A percentile compares a stretch with the other conserved stretches of the same genome.
Conservation (phyloP, 2,113 vertebrate genomes). For the Brachionichthys hirsutus region DNA sequence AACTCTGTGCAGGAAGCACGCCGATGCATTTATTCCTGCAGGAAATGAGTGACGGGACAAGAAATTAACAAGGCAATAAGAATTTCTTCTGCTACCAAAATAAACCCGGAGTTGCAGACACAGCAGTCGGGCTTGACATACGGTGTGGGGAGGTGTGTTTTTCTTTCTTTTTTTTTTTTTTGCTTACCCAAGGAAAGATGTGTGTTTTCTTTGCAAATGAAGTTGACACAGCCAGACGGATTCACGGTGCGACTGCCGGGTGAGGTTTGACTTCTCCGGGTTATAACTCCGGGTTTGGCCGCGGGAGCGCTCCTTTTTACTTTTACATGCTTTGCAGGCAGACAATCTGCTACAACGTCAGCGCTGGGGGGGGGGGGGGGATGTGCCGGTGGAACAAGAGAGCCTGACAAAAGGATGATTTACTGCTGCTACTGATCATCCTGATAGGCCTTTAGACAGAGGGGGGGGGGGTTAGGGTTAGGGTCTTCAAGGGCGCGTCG, state of each 20-base stretch:
- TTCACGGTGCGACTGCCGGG: slow-evolving; percentile 40
- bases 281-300: slow-evolving; percentile 23
- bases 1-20: slow-evolving; percentile 13
- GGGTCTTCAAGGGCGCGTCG: not conserved
- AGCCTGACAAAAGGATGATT: slow-evolving; percentile 32
- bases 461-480: no score
- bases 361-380: no score
- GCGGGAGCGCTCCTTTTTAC: slow-evolving; percentile 12
- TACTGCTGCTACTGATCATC: slow-evolving; percentile 19
- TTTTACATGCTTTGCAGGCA: slow-evolving; percentile 37
- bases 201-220: slow-evolving; percentile 43
- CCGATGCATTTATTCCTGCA: not conserved
- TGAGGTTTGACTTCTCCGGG: slow-evolving; percentile 40
- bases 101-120: not conserved
- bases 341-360: slow-evolving; percentile 58
- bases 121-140: slow-evolving; percentile 29
- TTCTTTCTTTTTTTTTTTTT: not conserved
- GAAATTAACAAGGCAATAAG: slow-evolving; percentile 27
- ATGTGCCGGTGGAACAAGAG: no score
- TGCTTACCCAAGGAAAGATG: slow-evolving; percentile 43
- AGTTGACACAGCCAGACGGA: slow-evolving; percentile 22
- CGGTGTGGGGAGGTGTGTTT: not conserved
- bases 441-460: slow-evolving; percentile 17
- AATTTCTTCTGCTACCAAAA: slow-evolving; percentile 11
- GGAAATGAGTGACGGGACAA: slow-evolving; percentile 11